Evolutionary conservation across 2,797 vertebrate genomes (phyloP), one percentile per base, ranked within the genome.

Genomic region (Tapirus indicus): DNA sequence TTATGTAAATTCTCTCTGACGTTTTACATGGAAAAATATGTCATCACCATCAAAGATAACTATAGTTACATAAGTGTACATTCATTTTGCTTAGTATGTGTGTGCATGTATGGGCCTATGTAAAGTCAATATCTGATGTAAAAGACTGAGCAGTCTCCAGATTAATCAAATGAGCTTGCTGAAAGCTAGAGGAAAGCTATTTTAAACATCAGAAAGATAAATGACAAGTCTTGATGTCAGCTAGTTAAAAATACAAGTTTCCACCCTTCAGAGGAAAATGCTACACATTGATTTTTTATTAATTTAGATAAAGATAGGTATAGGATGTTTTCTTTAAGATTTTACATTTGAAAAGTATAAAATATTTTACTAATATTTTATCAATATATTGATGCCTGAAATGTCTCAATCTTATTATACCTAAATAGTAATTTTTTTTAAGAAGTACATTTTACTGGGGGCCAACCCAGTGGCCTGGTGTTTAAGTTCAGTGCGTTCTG

Each of bases 171-270:
- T 74, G 4, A 64, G 16, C 21, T 72, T 56, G 38, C 14, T 41
- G 18, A 52, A 93, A 88, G 35, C 52, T 82, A 82, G 20, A 82
- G 9, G 52, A 54, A 72, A 94, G 9, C 62, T 49, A 27, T 54
- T 58, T 88, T 74, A 90, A 95, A 83, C 5, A 38, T 38, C 41
- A 94, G 68, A 89, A 79, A 85, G 6, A 72, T 18, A 89, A 96
- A 41, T 68, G 17, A 41, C 23, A 91, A 79, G 25, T 78, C 14
- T 82, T 69, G 17, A 27, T 27, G 52, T 41, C 6, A 66, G 7
- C 17, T 29, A 75, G 27, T 86, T 85, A n/a, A 86, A 91, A 56
- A 74, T 77, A 32, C 0, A 85, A 17, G 11, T 95, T 83, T 79
- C 21, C 32, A 74, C 20, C n/a, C 6, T 72, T 66, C n/a, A 87